phyloP scores from a whole-genome alignment of 2,888 invertebrate genomes.

The Odiellus spinosus region DNA sequence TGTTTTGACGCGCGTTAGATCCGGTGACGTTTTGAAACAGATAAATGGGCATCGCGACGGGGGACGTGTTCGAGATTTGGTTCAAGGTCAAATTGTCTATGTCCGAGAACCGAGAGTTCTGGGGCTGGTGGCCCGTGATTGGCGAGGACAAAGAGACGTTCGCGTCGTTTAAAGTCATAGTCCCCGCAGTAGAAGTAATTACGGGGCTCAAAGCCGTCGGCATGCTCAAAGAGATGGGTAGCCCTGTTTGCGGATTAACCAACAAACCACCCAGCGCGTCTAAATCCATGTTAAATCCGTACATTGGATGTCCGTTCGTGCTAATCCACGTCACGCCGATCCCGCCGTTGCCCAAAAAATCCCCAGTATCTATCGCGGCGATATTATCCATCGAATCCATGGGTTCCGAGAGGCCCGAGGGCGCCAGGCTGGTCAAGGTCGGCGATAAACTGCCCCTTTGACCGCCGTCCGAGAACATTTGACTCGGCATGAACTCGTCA shows the following conservation, averaged over 20 bases:
- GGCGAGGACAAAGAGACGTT: not conserved
- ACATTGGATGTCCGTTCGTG: constrained; percentile 7
- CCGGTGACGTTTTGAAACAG: not conserved
- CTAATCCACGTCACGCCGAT: constrained; percentile 2
- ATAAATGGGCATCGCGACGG: not conserved
- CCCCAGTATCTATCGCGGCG: not conserved
- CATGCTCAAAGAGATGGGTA: constrained; percentile 11
- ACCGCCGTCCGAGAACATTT: constrained; percentile 1
- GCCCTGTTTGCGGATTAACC: constrained; percentile 18
- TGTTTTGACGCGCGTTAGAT: not conserved
- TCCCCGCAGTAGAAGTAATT: too few species aligned
- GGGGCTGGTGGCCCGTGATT: not conserved
- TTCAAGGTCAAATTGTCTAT: too few species aligned
- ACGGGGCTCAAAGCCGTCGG: constrained; percentile 1
- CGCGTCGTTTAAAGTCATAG: not conserved
- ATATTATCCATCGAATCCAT: constrained; percentile 48
- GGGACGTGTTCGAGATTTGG: not conserved
- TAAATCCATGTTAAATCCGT: constrained; percentile 9
- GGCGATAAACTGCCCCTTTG: constrained; percentile 39
- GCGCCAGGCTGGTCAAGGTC: not conserved
- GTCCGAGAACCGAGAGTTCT: not conserved
- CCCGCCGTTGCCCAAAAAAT: constrained; percentile 7
- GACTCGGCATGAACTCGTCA: constrained; percentile 50
- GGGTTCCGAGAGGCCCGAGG: constrained; percentile 20
- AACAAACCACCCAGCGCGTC: constrained; percentile 11